phyloP scores from a whole-genome alignment of 2,888 invertebrate species.

The Pammene aurita region DNA sequence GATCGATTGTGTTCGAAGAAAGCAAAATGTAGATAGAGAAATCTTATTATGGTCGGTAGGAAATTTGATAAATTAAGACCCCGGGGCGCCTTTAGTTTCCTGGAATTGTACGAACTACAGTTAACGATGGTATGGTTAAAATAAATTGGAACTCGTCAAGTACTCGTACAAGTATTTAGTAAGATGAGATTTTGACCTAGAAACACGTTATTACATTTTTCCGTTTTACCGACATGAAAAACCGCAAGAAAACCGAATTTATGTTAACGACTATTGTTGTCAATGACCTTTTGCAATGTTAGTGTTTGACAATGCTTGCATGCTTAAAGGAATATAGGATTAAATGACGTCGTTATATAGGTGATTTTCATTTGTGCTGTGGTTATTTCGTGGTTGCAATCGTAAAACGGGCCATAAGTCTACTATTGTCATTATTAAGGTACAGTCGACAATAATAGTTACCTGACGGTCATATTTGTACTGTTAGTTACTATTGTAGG shows the following conservation, averaged over 20 bases:
- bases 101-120: too few relatives aligned
- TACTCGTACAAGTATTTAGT: too few relatives aligned
- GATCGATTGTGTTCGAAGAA: too few relatives aligned
- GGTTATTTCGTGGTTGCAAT: background rate
- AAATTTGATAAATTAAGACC: too few relatives aligned
- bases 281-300: slow-evolving; percentile 32
- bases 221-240: slow-evolving; percentile 9
- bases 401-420: too few relatives aligned
- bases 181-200: too few relatives aligned
- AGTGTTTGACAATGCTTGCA: slow-evolving; percentile 9
- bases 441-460: background rate
- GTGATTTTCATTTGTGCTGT: background rate
- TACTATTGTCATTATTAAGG: background rate
- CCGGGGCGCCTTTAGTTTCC: too few relatives aligned
- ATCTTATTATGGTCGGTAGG: too few relatives aligned
- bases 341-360: background rate
- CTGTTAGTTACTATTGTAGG: too few relatives aligned
- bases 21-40: too few relatives aligned
- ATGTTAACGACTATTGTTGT: slow-evolving; percentile 26
- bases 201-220: background rate
- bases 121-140: too few relatives aligned
- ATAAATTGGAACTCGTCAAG: too few relatives aligned
- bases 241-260: slow-evolving; percentile 19
- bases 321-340: background rate
- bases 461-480: background rate